Base-by-base conservation (phyloP, 1,140 invertebrate genomes). In the Drosophila littoralis region DNA sequence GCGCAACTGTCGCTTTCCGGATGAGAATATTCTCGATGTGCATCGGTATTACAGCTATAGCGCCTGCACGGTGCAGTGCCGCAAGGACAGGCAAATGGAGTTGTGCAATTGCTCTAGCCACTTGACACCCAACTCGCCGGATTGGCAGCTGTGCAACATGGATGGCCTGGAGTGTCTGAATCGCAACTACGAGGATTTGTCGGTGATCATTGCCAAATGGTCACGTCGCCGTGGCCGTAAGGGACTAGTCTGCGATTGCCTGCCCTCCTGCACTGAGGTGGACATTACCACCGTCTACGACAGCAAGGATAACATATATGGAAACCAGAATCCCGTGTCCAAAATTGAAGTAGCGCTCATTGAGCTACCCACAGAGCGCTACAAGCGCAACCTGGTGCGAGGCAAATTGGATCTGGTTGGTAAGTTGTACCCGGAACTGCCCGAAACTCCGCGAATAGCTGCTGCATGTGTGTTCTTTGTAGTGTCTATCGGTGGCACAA, bases 91-190 rank as follows among this genome's bases (percentile, higher is more conserved):
- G 0, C 95, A 96, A 74, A 77, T 95, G 17, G 75, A 92, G 22
- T 73, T 94, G 1, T 96, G 95, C 76, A 95, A 95, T 69, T 96
- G 95, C 85, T 94, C 94, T 4, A 95, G 94, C 58, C 95, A 95
- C 85, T 93, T 95, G 59, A 95, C 95, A 78, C 95, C 95, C 0
- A 95, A 94, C 45, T 93, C 94, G 2, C 81, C 93, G 50, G 80
- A 75, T 43, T 79, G 74, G 75, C 85, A 80, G 40, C 77, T 92
- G 22, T 96, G 95, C 77, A 94, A 94, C n/a, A 93, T 95, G 43
- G 93, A 94, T 38, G 94, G 94, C 0, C 57, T 94, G 28, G 81
- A 93, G 64, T 96, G 95, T 70, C 85, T 96, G 0, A 94, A 95
- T 77, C 90, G 94, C 22, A 91, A 95, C 68, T 94, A 94, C 69